Conservation (phyloP, 2,113 vertebrate species). For the Bubo scandiacus region DNA sequence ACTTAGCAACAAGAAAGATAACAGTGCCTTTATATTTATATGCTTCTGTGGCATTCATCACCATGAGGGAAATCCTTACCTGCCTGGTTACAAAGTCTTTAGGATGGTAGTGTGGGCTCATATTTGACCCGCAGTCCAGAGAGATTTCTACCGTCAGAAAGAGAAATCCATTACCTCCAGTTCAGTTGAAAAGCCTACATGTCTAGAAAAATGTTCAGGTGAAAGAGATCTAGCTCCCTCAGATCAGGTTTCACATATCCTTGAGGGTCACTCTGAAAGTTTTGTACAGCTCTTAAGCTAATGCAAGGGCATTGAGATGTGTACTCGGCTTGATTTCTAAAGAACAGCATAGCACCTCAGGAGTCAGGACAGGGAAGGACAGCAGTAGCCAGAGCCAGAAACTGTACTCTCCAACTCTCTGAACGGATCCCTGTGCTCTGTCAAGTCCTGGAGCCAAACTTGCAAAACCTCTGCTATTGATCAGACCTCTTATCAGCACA, state of each 20-base stretch:
- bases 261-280: neutral
- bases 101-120: neutral
- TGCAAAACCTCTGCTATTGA: neutral
- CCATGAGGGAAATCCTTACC: conserved; percentile 10
- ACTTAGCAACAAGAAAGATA: conserved; percentile 50
- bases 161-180: neutral
- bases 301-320: neutral
- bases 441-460: neutral
- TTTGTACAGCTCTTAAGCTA: neutral
- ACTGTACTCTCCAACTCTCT: neutral
- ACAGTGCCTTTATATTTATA: neutral
- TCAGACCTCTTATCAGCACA: neutral
- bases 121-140: neutral
- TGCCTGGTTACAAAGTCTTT: neutral
- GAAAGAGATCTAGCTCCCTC: neutral
- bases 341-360: neutral
- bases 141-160: neutral
- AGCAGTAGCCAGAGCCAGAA: neutral
- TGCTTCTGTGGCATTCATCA: neutral
- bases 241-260: neutral
- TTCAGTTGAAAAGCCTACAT: neutral
- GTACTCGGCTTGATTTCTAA: neutral
- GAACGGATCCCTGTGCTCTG: neutral
- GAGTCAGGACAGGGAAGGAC: neutral
- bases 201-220: neutral